Percentiles rank a stretch among this genome's conserved stretches.
Conservation (phyloP, 2,113 vertebrate genomes). For the Sigmodon hispidus region DNA sequence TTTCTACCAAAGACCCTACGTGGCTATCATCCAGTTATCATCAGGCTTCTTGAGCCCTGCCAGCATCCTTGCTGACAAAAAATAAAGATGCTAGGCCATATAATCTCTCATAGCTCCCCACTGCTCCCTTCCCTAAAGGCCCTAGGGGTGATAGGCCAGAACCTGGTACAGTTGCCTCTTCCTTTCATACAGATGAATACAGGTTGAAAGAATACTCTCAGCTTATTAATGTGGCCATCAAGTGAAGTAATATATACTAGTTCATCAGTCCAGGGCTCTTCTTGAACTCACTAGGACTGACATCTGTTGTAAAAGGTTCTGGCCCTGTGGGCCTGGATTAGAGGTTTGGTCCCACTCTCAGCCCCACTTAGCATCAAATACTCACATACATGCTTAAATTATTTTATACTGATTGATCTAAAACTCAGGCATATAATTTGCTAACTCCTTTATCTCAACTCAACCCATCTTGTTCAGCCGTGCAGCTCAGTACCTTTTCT, state of each 20-base stretch:
- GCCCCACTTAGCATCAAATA: too few relatives aligned
- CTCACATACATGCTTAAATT: too few relatives aligned
- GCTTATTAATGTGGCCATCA: background rate
- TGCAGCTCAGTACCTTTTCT: too few relatives aligned
- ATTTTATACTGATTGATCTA: too few relatives aligned
- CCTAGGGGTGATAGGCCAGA: background rate
- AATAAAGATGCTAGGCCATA: background rate
- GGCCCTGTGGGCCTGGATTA: too few relatives aligned
- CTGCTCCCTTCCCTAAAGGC: background rate
- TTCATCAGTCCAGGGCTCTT: background rate
- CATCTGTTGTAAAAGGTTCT: too few relatives aligned
- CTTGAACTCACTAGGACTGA: background rate
- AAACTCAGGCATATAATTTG: too few relatives aligned
- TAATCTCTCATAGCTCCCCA: background rate
- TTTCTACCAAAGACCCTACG: background rate
- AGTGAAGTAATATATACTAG: background rate
- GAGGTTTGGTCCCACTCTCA: too few relatives aligned
- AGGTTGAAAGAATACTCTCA: background rate
- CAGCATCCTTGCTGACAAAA: background rate
- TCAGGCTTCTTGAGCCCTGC: background rate
- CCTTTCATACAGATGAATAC: background rate
- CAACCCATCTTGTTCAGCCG: too few relatives aligned
- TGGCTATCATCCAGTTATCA: background rate
- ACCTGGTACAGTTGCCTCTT: background rate
- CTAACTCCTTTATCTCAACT: too few relatives aligned